These are phyloP conservation scores for Spatula versicolor DNA, from an alignment of 2,797 vertebrate species.

Conservation along the genomic window DNA sequence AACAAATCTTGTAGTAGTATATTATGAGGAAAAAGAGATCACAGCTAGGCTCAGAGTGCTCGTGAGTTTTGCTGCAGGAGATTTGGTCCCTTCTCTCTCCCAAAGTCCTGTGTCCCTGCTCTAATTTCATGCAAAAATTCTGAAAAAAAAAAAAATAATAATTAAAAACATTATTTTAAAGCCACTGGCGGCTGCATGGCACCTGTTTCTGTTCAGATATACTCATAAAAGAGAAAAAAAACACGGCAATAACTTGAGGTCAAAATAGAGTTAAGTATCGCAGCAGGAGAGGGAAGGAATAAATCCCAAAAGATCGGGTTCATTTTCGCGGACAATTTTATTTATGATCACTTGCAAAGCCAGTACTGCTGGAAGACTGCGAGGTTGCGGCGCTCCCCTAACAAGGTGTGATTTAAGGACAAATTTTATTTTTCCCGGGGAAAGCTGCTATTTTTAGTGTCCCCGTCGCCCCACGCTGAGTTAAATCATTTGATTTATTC, in stretches of 20 bases:
- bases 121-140: background rate
- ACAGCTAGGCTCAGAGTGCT: background rate
- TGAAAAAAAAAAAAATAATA: background rate
- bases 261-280: background rate
- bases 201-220: background rate
- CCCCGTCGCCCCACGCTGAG: background rate
- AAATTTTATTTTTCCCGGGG: background rate
- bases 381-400: background rate
- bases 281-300: background rate
- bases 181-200: too few relatives aligned
- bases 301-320: background rate
- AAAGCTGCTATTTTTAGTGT: background rate
- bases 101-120: background rate
- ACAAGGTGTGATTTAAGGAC: background rate
- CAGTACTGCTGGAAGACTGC: background rate
- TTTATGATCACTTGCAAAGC: background rate
- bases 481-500: background rate
- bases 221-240: background rate
- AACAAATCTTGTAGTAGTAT: background rate
- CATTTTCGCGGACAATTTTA: background rate
- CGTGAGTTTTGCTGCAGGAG: background rate
- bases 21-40: background rate
- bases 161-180: background rate
- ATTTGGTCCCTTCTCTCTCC: background rate
- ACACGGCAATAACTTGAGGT: background rate